Evolutionary conservation across 2,797 vertebrate genomes (phyloP).

Genomic region (Psittacula echo): DNA sequence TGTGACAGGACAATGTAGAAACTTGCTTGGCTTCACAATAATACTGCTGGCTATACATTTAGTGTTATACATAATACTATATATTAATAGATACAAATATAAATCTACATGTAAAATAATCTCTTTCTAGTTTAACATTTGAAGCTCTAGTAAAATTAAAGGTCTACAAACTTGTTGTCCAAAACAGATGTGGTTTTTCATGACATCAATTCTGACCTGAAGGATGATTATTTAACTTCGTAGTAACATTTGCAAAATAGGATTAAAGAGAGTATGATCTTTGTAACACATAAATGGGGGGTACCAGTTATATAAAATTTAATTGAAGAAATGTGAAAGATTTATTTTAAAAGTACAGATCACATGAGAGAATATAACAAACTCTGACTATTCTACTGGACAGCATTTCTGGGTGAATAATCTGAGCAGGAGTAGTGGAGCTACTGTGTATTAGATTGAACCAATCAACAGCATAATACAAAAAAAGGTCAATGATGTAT

Average conservation of each 20-base stretch:
- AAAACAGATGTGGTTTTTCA: neutral
- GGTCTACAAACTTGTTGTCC: neutral
- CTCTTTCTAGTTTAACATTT: constrained; percentile 7
- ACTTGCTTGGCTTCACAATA: neutral
- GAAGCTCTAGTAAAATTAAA: neutral
- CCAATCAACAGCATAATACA: neutral
- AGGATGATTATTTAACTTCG: neutral
- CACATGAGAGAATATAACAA: constrained; percentile 1
- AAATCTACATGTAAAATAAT: neutral
- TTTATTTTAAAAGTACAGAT: constrained; percentile 37
- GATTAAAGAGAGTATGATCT: constrained; percentile 29
- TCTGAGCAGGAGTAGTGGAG: neutral
- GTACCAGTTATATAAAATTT: constrained; percentile 19
- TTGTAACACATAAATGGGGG: neutral
- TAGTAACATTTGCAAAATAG: constrained; percentile 11
- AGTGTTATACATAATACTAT: neutral
- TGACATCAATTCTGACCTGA: constrained; percentile 1
- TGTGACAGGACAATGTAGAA: constrained; percentile 1
- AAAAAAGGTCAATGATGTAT: neutral
- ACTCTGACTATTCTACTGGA: neutral
- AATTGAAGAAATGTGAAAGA: constrained; percentile 37
- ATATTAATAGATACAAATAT: neutral
- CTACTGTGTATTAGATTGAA: neutral
- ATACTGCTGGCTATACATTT: neutral
- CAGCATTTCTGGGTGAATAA: neutral